Evolutionary conservation across 2,888 invertebrate species (phyloP).

Genomic region (Argynnis bischoffii): DNA sequence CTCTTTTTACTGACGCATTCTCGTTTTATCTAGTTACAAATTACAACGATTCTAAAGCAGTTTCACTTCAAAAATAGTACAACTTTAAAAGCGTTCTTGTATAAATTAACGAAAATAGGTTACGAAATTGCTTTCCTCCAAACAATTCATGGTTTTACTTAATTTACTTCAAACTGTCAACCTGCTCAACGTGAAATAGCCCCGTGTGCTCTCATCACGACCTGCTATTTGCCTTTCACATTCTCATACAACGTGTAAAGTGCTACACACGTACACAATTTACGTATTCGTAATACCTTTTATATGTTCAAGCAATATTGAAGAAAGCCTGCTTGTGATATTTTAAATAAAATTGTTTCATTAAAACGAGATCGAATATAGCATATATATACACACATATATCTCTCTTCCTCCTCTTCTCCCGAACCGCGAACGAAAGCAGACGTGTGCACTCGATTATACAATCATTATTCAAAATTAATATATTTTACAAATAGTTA

Average conservation of each 20-base stretch:
- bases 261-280: constrained; percentile 44
- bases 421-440: too few species aligned
- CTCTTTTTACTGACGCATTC: too few species aligned
- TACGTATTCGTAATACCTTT: constrained; percentile 36
- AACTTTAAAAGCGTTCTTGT: neutral
- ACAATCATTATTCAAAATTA: too few species aligned
- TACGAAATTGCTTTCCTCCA: neutral
- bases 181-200: constrained; percentile 26
- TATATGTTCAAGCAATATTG: constrained; percentile 43
- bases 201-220: constrained; percentile 45
- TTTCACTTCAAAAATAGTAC: too few species aligned
- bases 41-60: too few species aligned
- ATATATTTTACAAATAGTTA: too few species aligned
- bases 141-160: constrained; percentile 20
- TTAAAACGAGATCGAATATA: neutral
- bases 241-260: constrained; percentile 55
- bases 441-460: too few species aligned
- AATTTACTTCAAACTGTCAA: constrained; percentile 11
- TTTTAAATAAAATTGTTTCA: constrained; percentile 8
- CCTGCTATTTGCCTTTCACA: constrained; percentile 53
- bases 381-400: too few species aligned
- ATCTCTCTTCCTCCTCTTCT: too few species aligned
- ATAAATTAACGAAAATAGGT: neutral
- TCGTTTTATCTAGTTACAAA: too few species aligned
- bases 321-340: constrained; percentile 1